Conservation (phyloP, 2,888 invertebrate genomes). For the Belgica antarctica region DNA sequence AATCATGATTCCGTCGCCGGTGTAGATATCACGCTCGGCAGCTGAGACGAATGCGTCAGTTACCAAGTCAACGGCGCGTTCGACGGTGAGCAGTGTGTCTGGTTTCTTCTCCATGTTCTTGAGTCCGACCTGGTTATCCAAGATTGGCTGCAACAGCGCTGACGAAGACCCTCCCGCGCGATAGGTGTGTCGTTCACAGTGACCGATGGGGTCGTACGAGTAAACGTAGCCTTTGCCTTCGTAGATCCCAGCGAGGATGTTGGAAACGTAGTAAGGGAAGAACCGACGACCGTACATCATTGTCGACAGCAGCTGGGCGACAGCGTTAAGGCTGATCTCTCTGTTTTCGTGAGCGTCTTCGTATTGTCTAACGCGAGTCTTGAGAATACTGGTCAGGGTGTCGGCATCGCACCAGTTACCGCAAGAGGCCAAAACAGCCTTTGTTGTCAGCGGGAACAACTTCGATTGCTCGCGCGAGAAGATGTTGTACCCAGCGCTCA, state of each 20-base stretch:
- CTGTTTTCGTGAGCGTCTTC: slow-evolving; percentile 85
- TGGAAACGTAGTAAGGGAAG: slow-evolving; percentile 97
- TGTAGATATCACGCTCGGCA: slow-evolving; percentile 96
- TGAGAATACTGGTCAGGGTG: slow-evolving; percentile 79
- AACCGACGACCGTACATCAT: slow-evolving; percentile 95
- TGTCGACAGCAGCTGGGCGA: slow-evolving; percentile 94
- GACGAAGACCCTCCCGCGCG: slow-evolving; percentile 90
- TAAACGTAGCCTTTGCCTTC: slow-evolving; percentile 93
- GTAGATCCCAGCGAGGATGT: slow-evolving; percentile 86
- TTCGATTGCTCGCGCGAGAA: slow-evolving; percentile 87
- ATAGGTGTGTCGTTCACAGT: slow-evolving; percentile 80
- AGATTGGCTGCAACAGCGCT: slow-evolving; percentile 84
- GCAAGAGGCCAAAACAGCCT: slow-evolving; percentile 87
- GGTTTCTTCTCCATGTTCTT: slow-evolving; percentile 73
- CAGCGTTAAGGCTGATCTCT: slow-evolving; percentile 85
- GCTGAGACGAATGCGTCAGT: slow-evolving; percentile 98
- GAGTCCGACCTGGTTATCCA: slow-evolving; percentile 93
- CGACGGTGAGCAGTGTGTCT: slow-evolving; percentile 62
- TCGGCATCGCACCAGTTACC: slow-evolving; percentile 98
- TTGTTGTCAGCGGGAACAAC: slow-evolving; percentile 74
- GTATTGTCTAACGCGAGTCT: slow-evolving; percentile 91
- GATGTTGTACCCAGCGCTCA: slow-evolving; percentile 88
- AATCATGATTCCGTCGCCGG: slow-evolving; percentile 87
- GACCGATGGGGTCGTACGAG: slow-evolving; percentile 97
- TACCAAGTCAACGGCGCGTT: slow-evolving; percentile 78